Base-by-base conservation (phyloP, 2,888 invertebrate species). In the Sphaerophoria rueppellii region DNA sequence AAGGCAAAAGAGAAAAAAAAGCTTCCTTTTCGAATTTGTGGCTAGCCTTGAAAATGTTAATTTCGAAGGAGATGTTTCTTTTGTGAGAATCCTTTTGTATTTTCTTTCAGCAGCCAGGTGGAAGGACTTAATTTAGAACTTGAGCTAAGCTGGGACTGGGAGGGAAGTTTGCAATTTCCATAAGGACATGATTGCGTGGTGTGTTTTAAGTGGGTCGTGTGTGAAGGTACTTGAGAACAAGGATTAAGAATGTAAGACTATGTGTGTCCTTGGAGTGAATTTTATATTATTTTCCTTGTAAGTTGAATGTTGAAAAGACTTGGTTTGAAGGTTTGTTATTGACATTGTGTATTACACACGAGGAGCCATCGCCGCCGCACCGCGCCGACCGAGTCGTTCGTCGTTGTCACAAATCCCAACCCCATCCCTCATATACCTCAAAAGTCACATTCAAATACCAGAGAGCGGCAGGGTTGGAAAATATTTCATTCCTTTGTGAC, bases 401-500 rank as follows among this genome's bases (percentile, higher is more conserved):
- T 24, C 24, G 24, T 24, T 24, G 24, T 24, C 40, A 14, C 43
- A 9, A 6, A 40, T 40, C 40, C 52, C 69, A 43, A 34, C 34
- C 16, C 16, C 12, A 4, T 12, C 6, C 37, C 12, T 6, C 9
- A 9, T 12, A 37, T 43, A 11, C 12, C 12, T 4, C 9, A 60
- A 43, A 60, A 60, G 40, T 43, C 60, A 60, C 60, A 60, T 24
- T 60, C 60, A 60, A 60, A 65, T 35, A 35, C 70, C 35, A 61
- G 40, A 67, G 70, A 24, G 24, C 24, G 24, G 24, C 24, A 24
- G 24, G 60, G 75, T 69, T 76, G 79, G 60, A 81, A 60, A 73
- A 85, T 85, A 81, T 85, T 85, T 85, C 85, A 85, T 85, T 76
- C 89, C 88, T 89, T 89, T 89, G 90, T 90, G 90, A 89, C 89